These are phyloP conservation scores for Diuraphis noxia DNA, from an alignment of 1,140 invertebrate species.

Conservation along the genomic window DNA sequence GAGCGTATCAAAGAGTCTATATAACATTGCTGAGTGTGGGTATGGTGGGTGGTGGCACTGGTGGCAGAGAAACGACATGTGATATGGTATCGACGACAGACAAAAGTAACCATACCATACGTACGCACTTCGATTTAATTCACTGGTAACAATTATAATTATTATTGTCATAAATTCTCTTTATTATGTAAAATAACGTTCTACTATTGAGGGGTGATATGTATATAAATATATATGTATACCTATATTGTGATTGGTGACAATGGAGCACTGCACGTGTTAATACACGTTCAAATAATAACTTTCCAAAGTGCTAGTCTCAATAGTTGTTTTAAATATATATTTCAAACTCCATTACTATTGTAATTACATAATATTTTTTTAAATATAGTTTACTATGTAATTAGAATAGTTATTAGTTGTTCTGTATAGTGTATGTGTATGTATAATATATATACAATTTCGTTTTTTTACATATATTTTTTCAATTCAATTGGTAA, in stretches of 20 bases:
- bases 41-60: background rate
- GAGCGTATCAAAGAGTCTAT: background rate
- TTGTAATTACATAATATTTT: background rate
- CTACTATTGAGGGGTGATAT: background rate
- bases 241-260: background rate
- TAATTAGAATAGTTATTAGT: background rate
- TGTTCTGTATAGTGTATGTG: background rate
- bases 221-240: background rate
- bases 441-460: background rate
- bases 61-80: background rate
- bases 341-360: background rate
- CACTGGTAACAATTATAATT: background rate
- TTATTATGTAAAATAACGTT: constrained; percentile 39
- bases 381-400: too few species aligned
- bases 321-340: background rate
- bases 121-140: constrained; percentile 22
- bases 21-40: background rate
- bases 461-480: background rate
- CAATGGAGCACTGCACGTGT: background rate
- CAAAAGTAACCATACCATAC: constrained; percentile 27
- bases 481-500: background rate
- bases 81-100: constrained; percentile 8
- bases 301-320: background rate
- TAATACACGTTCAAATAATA: constrained; percentile 12
- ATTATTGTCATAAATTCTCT: constrained; percentile 36